Percentiles rank a stretch among this genome's conserved stretches.
phyloP scores from a whole-genome alignment of 1,140 invertebrate genomes.

The Drosophila lowei region DNA sequence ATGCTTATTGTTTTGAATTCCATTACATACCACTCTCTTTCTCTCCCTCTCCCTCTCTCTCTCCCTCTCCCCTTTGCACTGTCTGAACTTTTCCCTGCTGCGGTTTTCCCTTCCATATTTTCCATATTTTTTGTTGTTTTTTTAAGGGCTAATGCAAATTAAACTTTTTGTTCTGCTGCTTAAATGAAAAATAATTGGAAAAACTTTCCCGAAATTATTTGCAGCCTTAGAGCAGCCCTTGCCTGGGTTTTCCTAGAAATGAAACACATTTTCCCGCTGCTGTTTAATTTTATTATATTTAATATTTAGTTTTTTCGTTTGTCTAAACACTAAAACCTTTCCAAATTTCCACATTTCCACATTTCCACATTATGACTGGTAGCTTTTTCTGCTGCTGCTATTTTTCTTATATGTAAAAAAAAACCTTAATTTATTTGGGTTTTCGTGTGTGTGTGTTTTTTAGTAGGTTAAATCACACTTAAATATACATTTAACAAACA shows the following conservation, averaged over 20 bases:
- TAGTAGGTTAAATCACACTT: constrained; percentile 44
- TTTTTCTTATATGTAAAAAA: constrained; percentile 25
- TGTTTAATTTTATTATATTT: constrained; percentile 28
- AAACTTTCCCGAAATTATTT: constrained; percentile 48
- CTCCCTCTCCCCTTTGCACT: constrained; percentile 9
- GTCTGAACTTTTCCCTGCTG: constrained; percentile 23
- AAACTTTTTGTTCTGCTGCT: constrained; percentile 39
- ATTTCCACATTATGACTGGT: constrained; percentile 30
- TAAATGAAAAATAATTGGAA: constrained; percentile 63
- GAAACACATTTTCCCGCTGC: constrained; percentile 7
- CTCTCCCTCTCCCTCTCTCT: neutral
- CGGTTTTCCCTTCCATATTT: constrained; percentile 21
- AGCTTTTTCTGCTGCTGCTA: constrained; percentile 7
- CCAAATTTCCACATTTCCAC: too few relatives aligned
- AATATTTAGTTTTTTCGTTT: constrained; percentile 9
- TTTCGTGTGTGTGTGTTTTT: constrained; percentile 7
- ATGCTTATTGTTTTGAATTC: constrained; percentile 51
- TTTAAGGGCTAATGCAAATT: constrained; percentile 56
- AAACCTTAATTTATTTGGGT: constrained; percentile 26
- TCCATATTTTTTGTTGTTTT: constrained; percentile 13
- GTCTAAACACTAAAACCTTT: constrained; percentile 12
- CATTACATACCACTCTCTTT: too few relatives aligned
- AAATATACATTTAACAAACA: constrained; percentile 47
- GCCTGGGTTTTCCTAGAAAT: constrained; percentile 5
- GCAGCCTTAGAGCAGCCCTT: neutral